A percentile compares a stretch with the other conserved stretches of the same genome.
These are phyloP conservation scores for Dicrostonyx torquatus DNA, from an alignment of 2,797 vertebrate species.

Conservation along the genomic window DNA sequence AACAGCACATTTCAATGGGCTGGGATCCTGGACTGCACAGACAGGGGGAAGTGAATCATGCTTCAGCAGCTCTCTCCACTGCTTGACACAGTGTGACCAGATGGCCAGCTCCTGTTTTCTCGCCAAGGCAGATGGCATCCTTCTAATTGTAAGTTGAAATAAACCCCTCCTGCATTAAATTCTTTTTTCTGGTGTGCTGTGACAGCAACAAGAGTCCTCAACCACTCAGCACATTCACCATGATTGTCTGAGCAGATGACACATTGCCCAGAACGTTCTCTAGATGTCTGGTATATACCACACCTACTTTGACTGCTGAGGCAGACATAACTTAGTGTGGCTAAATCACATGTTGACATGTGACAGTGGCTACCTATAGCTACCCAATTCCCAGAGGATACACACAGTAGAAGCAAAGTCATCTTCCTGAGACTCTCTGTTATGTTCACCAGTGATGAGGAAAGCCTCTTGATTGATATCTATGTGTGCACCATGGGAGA, in stretches of 20 bases:
- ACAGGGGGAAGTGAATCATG: not conserved
- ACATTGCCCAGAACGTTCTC: not conserved
- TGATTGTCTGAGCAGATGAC: not conserved
- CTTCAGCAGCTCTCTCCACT: not conserved
- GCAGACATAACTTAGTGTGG: not conserved
- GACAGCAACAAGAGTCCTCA: not conserved
- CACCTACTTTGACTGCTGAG: not conserved
- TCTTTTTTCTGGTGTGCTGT: not conserved
- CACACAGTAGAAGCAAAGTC: not conserved
- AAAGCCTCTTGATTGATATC: conserved; percentile 1
- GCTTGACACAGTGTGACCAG: not conserved
- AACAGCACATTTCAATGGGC: not conserved
- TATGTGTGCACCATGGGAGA: not conserved
- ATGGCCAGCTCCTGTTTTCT: not conserved
- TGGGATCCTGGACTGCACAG: not conserved
- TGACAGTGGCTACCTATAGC: not conserved
- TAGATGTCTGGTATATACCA: not conserved
- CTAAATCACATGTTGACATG: not conserved
- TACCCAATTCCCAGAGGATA: not conserved
- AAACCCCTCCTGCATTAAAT: not conserved
- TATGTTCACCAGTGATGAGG: not conserved
- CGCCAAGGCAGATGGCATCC: no score
- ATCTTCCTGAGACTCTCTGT: not conserved
- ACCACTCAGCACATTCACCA: not conserved
- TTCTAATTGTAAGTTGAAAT: not conserved